phyloP scores from a whole-genome alignment of 2,888 invertebrate species.

The Archips xylosteana region DNA sequence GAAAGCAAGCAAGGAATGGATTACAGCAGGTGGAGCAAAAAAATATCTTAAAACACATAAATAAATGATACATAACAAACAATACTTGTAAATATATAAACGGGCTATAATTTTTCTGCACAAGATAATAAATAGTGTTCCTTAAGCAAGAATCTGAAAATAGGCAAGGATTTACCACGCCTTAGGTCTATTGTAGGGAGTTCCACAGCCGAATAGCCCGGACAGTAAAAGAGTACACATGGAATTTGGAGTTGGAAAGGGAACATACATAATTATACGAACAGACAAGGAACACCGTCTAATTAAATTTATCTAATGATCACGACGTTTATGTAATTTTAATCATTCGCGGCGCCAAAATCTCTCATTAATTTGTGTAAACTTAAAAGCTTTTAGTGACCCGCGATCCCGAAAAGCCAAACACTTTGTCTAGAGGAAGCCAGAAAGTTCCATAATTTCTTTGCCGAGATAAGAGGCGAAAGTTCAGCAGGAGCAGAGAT shows the following conservation, averaged over 20 bases:
- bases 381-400: constrained; percentile 75
- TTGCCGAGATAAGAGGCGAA: constrained; percentile 84
- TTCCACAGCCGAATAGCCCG: too few relatives aligned
- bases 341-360: constrained; percentile 56
- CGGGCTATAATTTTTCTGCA: too few relatives aligned
- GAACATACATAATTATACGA: constrained; percentile 14
- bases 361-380: constrained; percentile 71
- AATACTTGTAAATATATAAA: too few relatives aligned
- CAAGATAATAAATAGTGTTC: too few relatives aligned
- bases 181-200: too few relatives aligned
- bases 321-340: constrained; percentile 46
- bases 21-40: too few relatives aligned
- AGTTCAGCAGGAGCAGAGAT: constrained; percentile 85
- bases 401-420: constrained; percentile 79
- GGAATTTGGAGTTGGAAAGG: neutral
- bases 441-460: constrained; percentile 85
- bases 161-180: too few relatives aligned
- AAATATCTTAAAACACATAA: too few relatives aligned
- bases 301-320: constrained; percentile 33
- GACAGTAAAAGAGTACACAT: too few relatives aligned
- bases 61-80: too few relatives aligned
- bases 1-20: too few relatives aligned
- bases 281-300: constrained; percentile 14
- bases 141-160: too few relatives aligned
- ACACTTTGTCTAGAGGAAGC: constrained; percentile 84